Evolutionary conservation across 1,140 invertebrate species (phyloP).

Genomic region (Bombus terrestris): DNA sequence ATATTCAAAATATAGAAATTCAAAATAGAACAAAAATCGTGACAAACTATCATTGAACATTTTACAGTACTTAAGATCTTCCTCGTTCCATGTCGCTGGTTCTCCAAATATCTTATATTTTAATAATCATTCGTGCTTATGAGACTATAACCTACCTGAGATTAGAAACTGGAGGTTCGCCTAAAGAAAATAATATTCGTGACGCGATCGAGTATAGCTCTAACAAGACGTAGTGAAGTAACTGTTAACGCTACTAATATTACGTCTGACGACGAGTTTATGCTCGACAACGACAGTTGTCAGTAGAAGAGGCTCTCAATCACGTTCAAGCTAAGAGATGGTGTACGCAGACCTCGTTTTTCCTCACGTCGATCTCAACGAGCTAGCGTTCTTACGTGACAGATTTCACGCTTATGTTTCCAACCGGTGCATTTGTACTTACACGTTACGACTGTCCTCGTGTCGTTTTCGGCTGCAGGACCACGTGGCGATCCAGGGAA

Average conservation of each 20-base stretch:
- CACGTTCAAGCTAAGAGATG: conserved; percentile 72
- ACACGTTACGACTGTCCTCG: conserved; percentile 1
- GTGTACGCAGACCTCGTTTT: conserved; percentile 44
- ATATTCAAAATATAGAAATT: too few species aligned
- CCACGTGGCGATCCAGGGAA: conserved; percentile 29
- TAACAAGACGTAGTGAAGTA: conserved; percentile 34
- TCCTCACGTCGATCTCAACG: conserved; percentile 60
- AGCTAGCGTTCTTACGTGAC: conserved; percentile 59
- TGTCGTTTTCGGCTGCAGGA: conserved; percentile 18
- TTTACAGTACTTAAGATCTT: too few species aligned
- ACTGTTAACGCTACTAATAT: conserved; percentile 70
- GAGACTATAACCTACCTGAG: not conserved
- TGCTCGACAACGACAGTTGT: conserved; percentile 50
- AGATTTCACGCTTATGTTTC: conserved; percentile 63
- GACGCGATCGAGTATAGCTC: not conserved
- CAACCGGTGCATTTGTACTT: conserved; percentile 16
- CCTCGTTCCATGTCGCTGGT: too few species aligned
- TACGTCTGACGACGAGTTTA: conserved; percentile 48
- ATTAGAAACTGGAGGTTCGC: not conserved
- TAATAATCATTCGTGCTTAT: not conserved
- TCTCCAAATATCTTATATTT: too few species aligned
- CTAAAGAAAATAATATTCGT: not conserved
- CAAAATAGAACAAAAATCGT: too few species aligned
- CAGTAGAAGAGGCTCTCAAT: conserved; percentile 71
- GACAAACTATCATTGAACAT: too few species aligned